phyloP scores from a whole-genome alignment of 2,113 vertebrate genomes.

The Anser brachyrhynchus region DNA sequence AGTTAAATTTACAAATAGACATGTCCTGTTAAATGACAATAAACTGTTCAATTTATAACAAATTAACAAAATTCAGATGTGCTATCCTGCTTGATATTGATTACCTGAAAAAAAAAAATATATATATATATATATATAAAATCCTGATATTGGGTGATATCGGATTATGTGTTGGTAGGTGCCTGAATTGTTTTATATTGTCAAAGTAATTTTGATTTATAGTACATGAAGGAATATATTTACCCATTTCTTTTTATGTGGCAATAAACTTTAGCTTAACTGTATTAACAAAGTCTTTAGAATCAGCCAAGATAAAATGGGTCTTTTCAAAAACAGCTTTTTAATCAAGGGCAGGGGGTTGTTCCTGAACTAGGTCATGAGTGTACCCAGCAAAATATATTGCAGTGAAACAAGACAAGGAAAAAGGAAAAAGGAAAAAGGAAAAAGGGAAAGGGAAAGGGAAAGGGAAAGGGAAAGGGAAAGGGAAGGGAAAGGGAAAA shows the following conservation, averaged over 20 bases:
- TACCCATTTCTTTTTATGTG: neutral
- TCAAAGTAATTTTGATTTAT: neutral
- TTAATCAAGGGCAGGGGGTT: neutral
- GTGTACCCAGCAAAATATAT: neutral
- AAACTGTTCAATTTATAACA: neutral
- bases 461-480: too few species aligned
- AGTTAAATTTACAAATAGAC: neutral
- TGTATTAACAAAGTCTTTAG: neutral
- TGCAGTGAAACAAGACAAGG: neutral
- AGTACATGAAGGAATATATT: neutral
- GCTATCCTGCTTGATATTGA: neutral
- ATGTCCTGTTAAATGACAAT: neutral
- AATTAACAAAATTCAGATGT: conserved; percentile 11
- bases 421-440: neutral
- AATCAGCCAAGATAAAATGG: neutral
- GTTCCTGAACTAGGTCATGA: neutral
- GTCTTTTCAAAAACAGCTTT: neutral
- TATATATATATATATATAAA: neutral
- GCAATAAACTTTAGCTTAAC: neutral
- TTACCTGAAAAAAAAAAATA: neutral
- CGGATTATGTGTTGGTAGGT: neutral
- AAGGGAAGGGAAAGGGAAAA: too few species aligned
- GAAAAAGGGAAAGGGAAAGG: neutral
- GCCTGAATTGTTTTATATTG: conserved; percentile 2
- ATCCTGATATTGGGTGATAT: neutral